Evolutionary conservation across 2,888 invertebrate genomes (phyloP), one percentile per base, ranked within the genome.

Genomic region (Hypselothyrea guttata): DNA sequence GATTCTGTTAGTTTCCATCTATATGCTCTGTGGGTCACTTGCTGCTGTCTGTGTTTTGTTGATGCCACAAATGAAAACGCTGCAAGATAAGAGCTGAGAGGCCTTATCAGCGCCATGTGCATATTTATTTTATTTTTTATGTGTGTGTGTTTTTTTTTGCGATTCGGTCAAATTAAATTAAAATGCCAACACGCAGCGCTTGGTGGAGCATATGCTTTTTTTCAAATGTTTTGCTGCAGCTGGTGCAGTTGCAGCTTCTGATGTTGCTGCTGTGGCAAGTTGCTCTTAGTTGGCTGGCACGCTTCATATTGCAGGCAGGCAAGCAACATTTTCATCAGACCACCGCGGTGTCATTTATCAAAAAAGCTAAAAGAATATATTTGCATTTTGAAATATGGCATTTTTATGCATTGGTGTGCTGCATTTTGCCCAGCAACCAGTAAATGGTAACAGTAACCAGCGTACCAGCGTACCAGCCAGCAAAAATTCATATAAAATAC

Each of bases 361-460:
- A 83, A 81, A 85, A 85, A 81, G 81, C 81, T 81, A 81, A 81
- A 84, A 79, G 86, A 85, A 81, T 81, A 81, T 81, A 85, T 81
- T 81, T 81, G 81, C 84, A 81, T 81, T 81, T 83, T 81, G 81
- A 81, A 83, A 74, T 85, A 81, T 81, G 74, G 81, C 76, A 83
- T 85, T 81, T 81, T 85, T 83, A 85, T 81, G 84, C 86, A 81
- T 81, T 83, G 71, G 76, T 82, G 82, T 78, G 84, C 74, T 77
- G 77, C 84, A 84, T 64, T 79, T 65, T 65, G 64, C 71, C 58
- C 82, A 62, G 66, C 60, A 52, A 38, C 42, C 22, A 40, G 18
- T 15, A 11, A 16, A 13, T 13, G 8, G n/a, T 34, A 40, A 27
- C 3, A 5, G 46, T 61, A 40, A 45, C 13, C 35, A 18, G 18